Evolutionary conservation across 1,140 invertebrate genomes (phyloP), one percentile per base, ranked within the genome.

Genomic region (Meloidogyne exigua): DNA sequence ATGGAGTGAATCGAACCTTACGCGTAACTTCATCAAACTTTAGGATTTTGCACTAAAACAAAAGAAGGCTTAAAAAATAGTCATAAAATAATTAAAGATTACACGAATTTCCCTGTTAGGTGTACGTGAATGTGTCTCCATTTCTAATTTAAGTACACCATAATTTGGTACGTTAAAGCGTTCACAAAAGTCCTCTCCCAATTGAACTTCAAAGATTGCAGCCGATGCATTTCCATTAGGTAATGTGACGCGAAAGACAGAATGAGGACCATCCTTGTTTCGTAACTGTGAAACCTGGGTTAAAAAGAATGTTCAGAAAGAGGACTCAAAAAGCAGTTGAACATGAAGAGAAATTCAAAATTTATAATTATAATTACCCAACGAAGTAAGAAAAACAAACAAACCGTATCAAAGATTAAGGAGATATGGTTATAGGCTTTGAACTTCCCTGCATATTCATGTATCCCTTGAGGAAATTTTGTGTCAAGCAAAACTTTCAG

Each of bases 131-230:
- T 25, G 10, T 26, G n/a, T 7, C 11, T 11, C 5, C 64, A 26
- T 0, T 32, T 76, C 39, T 36, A 44, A 28, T 75, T 72, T 23
- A 57, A 57, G 13, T n/a, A n/a, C 2, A 9, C 49, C 49, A 10
- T 57, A n/a, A n/a, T n/a, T 57, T n/a, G 49, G 49, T 4, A 57
- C 49, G 7, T n/a, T 57, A 57, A 57, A 57, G n/a, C 63, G 75
- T 12, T 71, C 75, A 42, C 75, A 76, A 42, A 72, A 76, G 2
- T 76, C 75, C 36, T 42, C 23, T 15, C 23, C 26, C 69, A 76
- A 13, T 25, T 76, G 72, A 25, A 76, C 28, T 42, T 74, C 26
- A 39, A 77, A 76, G 1, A 76, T 10, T 9, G 18, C 18, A 7
- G 18, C 7, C 3, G 49, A n/a, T 0, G 44, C 15, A n/a, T 13